Evolutionary conservation across 1,140 invertebrate genomes (phyloP), one percentile per base, ranked within the genome.

Genomic region (Alviniconcha marisindica): DNA sequence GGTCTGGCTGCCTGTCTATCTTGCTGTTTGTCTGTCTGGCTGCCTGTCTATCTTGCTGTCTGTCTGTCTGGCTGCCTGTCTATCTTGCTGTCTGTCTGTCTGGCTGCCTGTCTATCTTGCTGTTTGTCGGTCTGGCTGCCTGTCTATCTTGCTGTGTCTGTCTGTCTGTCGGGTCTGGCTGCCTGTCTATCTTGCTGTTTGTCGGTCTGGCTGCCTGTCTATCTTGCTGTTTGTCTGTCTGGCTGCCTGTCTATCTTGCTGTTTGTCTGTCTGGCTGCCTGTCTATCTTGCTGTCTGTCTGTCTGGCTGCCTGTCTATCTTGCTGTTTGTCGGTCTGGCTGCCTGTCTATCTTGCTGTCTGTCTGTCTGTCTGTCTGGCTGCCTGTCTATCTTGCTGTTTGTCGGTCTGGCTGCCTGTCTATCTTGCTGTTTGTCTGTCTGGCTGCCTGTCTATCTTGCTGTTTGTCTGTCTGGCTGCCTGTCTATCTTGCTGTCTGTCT

Each of bases 321-420:
- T 7, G 21, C n/a, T 60, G 15, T 60, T 28, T 60, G 15, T 28
- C 7, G 0, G 15, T 28, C 15, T 28, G 15, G 15, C 56, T 18
- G 5, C 1, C 56, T 31, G 14, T 33, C 31, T 18, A 15, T 15
- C 63, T 15, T 33, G n/a, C 63, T 66, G n/a, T 36, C 31, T 7
- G n/a, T 66, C 63, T 33, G 54, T 60, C n/a, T n/a, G 10, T 60
- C 56, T 60, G 56, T 60, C 56, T 60, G n/a, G n/a, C 10, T 60
- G 4, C 24, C 10, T 28, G 10, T 60, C 10, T 60, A 4, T 60
- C 56, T 60, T 7, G 7, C 56, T 60, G 56, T 60, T 24, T 48
- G 44, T 48, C 44, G 5, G 44, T 48, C 18, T 48, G 5, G 4
- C 24, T 60, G 10, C n/a, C 56, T 28, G 10, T 60, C 15, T 60